Evolutionary conservation across 35 echinoderm and acorn worm species (phyloP).

Genomic region (Apostichopus japonicus): DNA sequence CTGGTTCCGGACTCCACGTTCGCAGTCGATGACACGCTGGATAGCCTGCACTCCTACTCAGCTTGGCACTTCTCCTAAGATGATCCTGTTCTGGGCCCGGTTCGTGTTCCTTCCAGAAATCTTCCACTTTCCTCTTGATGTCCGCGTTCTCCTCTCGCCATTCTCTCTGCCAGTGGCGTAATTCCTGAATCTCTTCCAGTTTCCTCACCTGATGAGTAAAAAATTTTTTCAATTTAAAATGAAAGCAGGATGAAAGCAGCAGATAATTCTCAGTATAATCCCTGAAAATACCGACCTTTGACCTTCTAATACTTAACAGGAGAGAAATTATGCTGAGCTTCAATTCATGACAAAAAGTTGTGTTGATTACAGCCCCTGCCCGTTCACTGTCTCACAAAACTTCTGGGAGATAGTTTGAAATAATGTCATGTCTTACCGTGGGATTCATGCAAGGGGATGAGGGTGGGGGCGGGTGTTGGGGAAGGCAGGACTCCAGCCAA

Average conservation of each 20-base stretch:
- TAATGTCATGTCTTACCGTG: too few relatives aligned
- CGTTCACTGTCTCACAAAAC: too few relatives aligned
- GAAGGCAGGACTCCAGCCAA: too few relatives aligned
- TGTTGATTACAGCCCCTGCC: too few relatives aligned
- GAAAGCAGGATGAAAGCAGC: neutral
- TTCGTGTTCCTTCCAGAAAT: constrained; percentile 97
- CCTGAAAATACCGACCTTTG: too few relatives aligned
- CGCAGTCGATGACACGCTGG: constrained; percentile 73
- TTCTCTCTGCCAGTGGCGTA: constrained; percentile 91
- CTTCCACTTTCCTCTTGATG: constrained; percentile 91
- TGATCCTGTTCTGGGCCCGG: constrained; percentile 75
- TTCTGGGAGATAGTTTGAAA: too few relatives aligned
- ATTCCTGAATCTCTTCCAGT: constrained; percentile 81
- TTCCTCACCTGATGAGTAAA: constrained; percentile 67
- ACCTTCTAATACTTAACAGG: too few relatives aligned
- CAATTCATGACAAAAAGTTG: too few relatives aligned
- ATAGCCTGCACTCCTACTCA: constrained; percentile 74
- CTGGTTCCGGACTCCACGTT: constrained; percentile 85
- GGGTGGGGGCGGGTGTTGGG: too few relatives aligned
- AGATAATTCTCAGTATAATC: too few relatives aligned
- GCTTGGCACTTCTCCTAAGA: constrained; percentile 60
- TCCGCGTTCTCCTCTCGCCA: constrained; percentile 94
- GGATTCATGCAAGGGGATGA: too few relatives aligned
- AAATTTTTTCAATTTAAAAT: neutral
- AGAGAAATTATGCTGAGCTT: too few relatives aligned